Base-by-base conservation (phyloP, 1,140 invertebrate genomes). In the Watersipora subatra region DNA sequence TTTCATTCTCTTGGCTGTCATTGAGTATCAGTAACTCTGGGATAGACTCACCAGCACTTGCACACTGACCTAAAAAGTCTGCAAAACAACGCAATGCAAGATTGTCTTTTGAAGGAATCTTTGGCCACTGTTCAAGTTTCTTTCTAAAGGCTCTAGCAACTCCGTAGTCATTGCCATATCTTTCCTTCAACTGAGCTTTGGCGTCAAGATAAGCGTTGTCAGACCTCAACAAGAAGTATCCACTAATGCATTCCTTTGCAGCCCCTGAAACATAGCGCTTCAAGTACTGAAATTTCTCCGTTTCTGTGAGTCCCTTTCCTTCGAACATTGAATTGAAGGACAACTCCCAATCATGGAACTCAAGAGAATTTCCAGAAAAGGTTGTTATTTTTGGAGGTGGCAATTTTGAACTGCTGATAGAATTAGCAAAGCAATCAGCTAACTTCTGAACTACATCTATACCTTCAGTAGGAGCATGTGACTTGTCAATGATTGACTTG, bases 41-140 rank as follows among this genome's bases (percentile, higher is more conserved):
- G n/a, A n/a, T n/a, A n/a, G n/a, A n/a, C n/a, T 58, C 26, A 20
- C 2, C 26, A 7, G 57, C 57, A 22, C 20, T 25, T n/a, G 20
- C n/a, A n/a, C 57, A 58, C 57, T 58, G 57, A 22, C 57, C 26
- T 3, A 58, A n/a, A n/a, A 58, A 58, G n/a, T 58, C 57, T 58
- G 57, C 2, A 2, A 58, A 58, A 22, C n/a, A 22, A 2, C 57
- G 2, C 20, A 58, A 25, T 2, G 57, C 57, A 7, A 7, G 2
- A 2, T 25, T n/a, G 57, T 58, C 57, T 25, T n/a, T 58, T 2
- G 57, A 2, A 58, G 2, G 2, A 58, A 58, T 25, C 57, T n/a
- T 2, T 3, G 57, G 57, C 57, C 57, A 58, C 2, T 2, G 2
- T n/a, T 58, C 57, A 2, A 58, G 57, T n/a, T 58, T 58, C 7